These are phyloP conservation scores for Smutsia temminckii DNA, from an alignment of 2,797 vertebrate species.

Conservation along the genomic window DNA sequence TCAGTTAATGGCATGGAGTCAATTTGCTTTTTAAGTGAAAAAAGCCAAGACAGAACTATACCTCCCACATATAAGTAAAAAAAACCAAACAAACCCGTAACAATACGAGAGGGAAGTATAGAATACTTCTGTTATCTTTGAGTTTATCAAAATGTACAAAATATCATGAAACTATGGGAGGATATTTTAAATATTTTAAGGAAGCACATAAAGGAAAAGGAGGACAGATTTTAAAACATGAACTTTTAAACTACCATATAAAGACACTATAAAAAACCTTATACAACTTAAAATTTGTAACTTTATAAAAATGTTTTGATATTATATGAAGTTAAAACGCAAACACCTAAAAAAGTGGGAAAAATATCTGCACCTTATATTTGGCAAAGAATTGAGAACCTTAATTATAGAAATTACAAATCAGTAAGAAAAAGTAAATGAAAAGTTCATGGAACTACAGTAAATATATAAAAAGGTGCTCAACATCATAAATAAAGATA, in stretches of 20 bases:
- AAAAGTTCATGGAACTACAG: neutral
- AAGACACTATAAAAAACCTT: neutral
- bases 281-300: neutral
- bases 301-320: neutral
- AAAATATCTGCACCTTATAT: neutral
- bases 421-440: neutral
- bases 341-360: constrained; percentile 5
- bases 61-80: neutral
- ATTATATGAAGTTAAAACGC: neutral
- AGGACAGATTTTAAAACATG: neutral
- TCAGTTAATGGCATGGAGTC: neutral
- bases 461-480: neutral
- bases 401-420: neutral
- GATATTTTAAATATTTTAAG: neutral
- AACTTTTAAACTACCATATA: neutral
- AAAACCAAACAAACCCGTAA: neutral
- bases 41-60: neutral
- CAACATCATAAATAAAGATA: neutral
- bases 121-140: neutral
- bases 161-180: neutral
- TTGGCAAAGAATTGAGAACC: neutral
- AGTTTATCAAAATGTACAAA: neutral
- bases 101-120: neutral
- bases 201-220: neutral
- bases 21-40: neutral